A percentile compares a stretch with the other conserved stretches of the same genome.
phyloP scores from a whole-genome alignment of 1,140 invertebrate genomes.

The Paraescarpia echinospica region DNA sequence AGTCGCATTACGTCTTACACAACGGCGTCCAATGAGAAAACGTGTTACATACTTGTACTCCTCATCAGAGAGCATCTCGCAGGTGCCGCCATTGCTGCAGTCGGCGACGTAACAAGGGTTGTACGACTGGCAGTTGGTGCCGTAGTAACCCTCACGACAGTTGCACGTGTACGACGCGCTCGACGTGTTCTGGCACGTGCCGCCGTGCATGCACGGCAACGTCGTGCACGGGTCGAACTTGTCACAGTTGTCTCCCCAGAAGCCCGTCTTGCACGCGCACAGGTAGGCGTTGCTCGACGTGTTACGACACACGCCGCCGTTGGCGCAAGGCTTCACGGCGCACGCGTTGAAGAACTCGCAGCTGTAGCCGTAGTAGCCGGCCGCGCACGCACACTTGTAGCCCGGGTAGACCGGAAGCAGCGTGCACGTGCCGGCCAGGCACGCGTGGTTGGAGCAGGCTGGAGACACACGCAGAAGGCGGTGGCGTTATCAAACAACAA shows the following conservation, averaged over 20 bases:
- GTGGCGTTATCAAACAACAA: too few relatives aligned
- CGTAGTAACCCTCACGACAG: slow-evolving; percentile 43
- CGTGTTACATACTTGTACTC: neutral
- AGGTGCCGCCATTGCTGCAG: slow-evolving; percentile 40
- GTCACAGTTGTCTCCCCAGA: slow-evolving; percentile 39
- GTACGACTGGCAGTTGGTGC: slow-evolving; percentile 47
- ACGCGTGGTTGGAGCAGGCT: slow-evolving; percentile 2
- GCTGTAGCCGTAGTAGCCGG: slow-evolving; percentile 19
- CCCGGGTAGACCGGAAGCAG: slow-evolving; percentile 5
- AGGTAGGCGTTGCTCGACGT: slow-evolving; percentile 28
- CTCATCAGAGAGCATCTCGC: slow-evolving; percentile 14
- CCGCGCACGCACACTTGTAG: slow-evolving; percentile 29
- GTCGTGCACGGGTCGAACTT: slow-evolving; percentile 36
- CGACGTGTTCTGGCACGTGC: slow-evolving; percentile 12
- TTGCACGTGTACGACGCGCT: slow-evolving; percentile 8
- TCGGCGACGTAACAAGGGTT: slow-evolving; percentile 48
- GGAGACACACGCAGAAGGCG: neutral
- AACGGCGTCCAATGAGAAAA: too few relatives aligned
- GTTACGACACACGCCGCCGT: neutral
- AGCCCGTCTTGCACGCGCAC: slow-evolving; percentile 38
- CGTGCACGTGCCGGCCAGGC: neutral
- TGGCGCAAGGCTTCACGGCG: neutral
- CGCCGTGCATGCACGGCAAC: slow-evolving; percentile 19
- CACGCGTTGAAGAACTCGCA: slow-evolving; percentile 29
- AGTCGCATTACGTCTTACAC: too few relatives aligned